A percentile compares a stretch with the other conserved stretches of the same genome.
phyloP scores from a whole-genome alignment of 2,888 invertebrate genomes.

The Cosmopolites sordidus region DNA sequence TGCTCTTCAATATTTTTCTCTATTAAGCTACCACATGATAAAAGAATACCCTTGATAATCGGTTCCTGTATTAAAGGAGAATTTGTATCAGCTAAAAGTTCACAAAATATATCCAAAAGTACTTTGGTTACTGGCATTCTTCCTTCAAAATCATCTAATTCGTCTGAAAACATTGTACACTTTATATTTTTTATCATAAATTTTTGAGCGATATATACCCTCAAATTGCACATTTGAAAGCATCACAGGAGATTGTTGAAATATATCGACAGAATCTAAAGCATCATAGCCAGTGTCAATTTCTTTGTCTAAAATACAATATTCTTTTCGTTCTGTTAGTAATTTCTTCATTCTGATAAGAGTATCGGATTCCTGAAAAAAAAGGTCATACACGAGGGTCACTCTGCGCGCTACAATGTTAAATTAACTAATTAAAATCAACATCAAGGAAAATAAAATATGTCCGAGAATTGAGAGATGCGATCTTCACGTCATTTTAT shows the following conservation, averaged over 20 bases:
- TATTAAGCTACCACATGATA: slow-evolving; percentile 47
- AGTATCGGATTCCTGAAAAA: slow-evolving; percentile 46
- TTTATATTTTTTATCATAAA: not conserved
- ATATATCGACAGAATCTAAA: slow-evolving; percentile 54
- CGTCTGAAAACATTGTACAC: slow-evolving; percentile 43
- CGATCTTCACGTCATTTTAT: no score
- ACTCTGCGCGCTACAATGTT: no score
- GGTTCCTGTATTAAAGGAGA: slow-evolving; percentile 51
- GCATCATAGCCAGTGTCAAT: slow-evolving; percentile 61
- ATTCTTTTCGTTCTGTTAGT: slow-evolving; percentile 55
- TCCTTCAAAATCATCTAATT: slow-evolving; percentile 51
- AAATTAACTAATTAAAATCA: no score
- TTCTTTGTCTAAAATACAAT: slow-evolving; percentile 46
- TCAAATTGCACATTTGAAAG: slow-evolving; percentile 34
- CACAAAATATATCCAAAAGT: slow-evolving; percentile 50
- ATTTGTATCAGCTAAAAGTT: slow-evolving; percentile 49
- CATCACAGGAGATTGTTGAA: slow-evolving; percentile 35
- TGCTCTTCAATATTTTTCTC: slow-evolving; percentile 38
- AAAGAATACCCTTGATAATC: slow-evolving; percentile 49
- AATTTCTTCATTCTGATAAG: slow-evolving; percentile 52
- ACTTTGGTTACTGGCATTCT: slow-evolving; percentile 50
- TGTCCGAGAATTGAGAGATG: no score
- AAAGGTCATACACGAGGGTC: no score
- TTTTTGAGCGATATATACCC: slow-evolving; percentile 25
- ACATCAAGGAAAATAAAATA: no score